Base-by-base conservation (phyloP, 2,888 invertebrate genomes). In the Lordiphosa fenestrarum region DNA sequence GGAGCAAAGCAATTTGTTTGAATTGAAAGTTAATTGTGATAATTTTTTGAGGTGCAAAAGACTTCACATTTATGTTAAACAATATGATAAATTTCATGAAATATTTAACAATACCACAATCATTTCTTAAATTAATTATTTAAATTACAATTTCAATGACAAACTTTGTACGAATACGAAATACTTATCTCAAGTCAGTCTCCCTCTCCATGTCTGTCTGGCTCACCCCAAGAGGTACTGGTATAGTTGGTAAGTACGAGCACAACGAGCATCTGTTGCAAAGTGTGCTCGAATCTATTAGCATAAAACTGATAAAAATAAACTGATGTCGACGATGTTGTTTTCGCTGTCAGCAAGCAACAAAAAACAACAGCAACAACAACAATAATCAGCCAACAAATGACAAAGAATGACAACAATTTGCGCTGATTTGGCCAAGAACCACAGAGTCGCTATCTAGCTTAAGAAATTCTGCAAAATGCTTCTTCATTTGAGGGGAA, bases 291-390 rank as follows among this genome's bases (percentile, higher is more conserved):
- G 57, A 73, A 76, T 78, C 63, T 78, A 83, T 78, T 80, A 80
- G 76, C 77, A 83, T 78, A 83, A 75, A 66, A 69, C 70, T 70
- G 73, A 78, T 83, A 75, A 72, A 75, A 75, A 70, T 62, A 61
- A 78, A 83, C 76, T 78, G 80, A 66, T 66, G 62, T 66, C 63
- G 73, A 67, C 65, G 67, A 67, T 42, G 68, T 58, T 74, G 69
- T 75, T 69, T 65, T 67, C 51, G 68, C 63, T 78, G 77, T 70
- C 71, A 66, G 66, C 66, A 70, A 73, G 25, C 25, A 6, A 25
- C 25, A 25, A 25, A 23, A 21, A 3, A 21, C 49, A 55, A 9
- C 30, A 50, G 13, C n/a, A 50, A 53, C 19, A 19, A 19, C 19
- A 19, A 19, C 51, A 39, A 61, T 46, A 61, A 61, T 53, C 52